Base-by-base conservation (phyloP, 2,797 vertebrate species). In the Parambassis ranga region DNA sequence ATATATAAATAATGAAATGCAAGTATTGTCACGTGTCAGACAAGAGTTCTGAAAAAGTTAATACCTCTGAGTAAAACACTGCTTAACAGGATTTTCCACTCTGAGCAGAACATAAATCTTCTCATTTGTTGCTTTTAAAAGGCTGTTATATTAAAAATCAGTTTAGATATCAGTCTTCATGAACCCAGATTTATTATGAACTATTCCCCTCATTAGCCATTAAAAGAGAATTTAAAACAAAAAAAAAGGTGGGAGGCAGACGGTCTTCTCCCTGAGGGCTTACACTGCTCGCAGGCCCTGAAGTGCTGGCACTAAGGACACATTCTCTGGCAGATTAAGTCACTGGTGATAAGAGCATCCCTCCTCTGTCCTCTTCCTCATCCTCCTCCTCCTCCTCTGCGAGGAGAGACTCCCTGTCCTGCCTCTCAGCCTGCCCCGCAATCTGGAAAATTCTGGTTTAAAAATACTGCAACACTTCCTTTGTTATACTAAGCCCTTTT, bases 401-500 rank as follows among this genome's bases (percentile, higher is more conserved):
- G 26, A 28, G 16, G 46, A 4, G 14, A 47, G 47, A 58, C 43
- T 43, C 51, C 49, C 33, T 49, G 62, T 51, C 44, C 55, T 18
- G 11, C 63, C 48, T 43, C 58, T 48, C 70, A 43, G 68, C 22
- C 43, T 58, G 26, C 57, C 51, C 51, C 28, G 39, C 64, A 68
- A 60, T 79, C 56, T 71, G 62, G 63, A 86, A 84, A 79, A 85
- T 78, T 80, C 69, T 62, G 64, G 60, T 73, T 85, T 75, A 41
- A 74, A 90, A 89, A 88, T 65, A 71, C 71, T 60, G 74, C 76
- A 83, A 85, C 78, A 82, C 48, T 77, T 68, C 65, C 70, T 88
- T 89, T 92, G 82, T 87, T 79, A 76, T 38, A 57, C 59, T 86
- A 88, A 90, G 75, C 75, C 69, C 24, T 36, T 81, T 84, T 77